Percentiles rank a stretch among this genome's conserved stretches.
Conservation (phyloP, 2,797 vertebrate genomes). For the Notamacropus eugenii region DNA sequence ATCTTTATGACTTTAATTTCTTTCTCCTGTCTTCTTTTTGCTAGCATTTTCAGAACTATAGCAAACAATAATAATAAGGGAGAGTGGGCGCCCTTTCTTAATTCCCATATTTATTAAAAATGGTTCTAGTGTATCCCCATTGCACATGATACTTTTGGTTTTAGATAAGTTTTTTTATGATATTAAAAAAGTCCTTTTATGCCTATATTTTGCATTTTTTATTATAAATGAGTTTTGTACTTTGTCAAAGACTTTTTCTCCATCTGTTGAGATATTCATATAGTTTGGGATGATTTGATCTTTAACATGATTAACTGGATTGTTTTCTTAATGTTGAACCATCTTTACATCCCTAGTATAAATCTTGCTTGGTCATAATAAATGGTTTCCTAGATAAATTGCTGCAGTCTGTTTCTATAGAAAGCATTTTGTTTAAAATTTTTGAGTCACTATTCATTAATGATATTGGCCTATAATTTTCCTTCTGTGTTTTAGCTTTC, state of each 20-base stretch:
- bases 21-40: background rate
- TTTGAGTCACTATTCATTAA: background rate
- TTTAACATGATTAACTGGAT: background rate
- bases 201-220: background rate
- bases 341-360: background rate
- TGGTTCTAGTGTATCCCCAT: background rate
- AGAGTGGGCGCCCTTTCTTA: background rate
- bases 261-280: background rate
- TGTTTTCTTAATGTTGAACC: background rate
- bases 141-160: background rate
- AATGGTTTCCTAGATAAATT: background rate
- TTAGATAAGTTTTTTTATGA: background rate
- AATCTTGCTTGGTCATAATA: background rate
- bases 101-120: background rate
- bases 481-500: background rate
- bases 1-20: background rate
- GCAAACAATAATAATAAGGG: background rate
- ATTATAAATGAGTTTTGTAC: background rate
- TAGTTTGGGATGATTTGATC: background rate
- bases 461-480: background rate
- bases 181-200: background rate
- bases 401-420: background rate
- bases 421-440: background rate
- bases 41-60: background rate
- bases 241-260: background rate